A percentile compares a stretch with the other conserved stretches of the same genome.
phyloP scores from a whole-genome alignment of 2,113 vertebrate genomes.

The Regulus satrapa region DNA sequence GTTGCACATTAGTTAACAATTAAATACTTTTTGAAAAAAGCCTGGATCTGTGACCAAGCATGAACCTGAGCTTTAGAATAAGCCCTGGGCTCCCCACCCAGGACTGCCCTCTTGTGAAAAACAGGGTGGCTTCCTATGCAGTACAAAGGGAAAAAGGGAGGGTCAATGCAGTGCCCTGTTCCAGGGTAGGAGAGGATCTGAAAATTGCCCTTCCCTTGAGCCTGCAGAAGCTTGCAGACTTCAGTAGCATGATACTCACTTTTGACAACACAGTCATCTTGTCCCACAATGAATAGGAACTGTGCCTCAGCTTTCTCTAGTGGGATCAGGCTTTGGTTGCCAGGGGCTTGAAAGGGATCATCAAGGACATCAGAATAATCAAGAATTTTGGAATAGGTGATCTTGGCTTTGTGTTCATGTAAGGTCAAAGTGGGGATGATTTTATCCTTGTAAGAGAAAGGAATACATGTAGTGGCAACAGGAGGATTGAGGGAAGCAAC shows the following conservation, averaged over 20 bases:
- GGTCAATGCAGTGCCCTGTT: slow-evolving; percentile 80
- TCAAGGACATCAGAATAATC: background rate
- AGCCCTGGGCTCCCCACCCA: slow-evolving; percentile 75
- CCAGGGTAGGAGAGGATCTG: slow-evolving; percentile 73
- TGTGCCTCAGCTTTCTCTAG: slow-evolving; percentile 75
- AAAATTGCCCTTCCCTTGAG: slow-evolving; percentile 73
- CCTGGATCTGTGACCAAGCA: slow-evolving; percentile 74
- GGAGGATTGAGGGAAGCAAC: slow-evolving; percentile 74
- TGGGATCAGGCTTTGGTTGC: slow-evolving; percentile 70
- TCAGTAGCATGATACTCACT: slow-evolving; percentile 62
- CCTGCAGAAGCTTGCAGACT: slow-evolving; percentile 62
- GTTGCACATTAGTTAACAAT: background rate
- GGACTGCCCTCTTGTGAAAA: background rate
- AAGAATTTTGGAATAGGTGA: slow-evolving; percentile 51
- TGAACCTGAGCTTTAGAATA: slow-evolving; percentile 77
- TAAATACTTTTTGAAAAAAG: slow-evolving; percentile 70
- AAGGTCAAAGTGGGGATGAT: slow-evolving; percentile 10
- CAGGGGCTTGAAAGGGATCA: slow-evolving; percentile 58
- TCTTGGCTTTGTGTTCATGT: background rate
- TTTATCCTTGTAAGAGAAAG: slow-evolving; percentile 67
- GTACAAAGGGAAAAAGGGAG: slow-evolving; percentile 76
- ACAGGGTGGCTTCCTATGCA: slow-evolving; percentile 42
- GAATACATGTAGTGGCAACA: slow-evolving; percentile 34
- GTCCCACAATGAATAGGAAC: slow-evolving; percentile 75
- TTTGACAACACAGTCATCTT: slow-evolving; percentile 77